Conservation (phyloP, 2,888 invertebrate species). For the Julus scandinavius region DNA sequence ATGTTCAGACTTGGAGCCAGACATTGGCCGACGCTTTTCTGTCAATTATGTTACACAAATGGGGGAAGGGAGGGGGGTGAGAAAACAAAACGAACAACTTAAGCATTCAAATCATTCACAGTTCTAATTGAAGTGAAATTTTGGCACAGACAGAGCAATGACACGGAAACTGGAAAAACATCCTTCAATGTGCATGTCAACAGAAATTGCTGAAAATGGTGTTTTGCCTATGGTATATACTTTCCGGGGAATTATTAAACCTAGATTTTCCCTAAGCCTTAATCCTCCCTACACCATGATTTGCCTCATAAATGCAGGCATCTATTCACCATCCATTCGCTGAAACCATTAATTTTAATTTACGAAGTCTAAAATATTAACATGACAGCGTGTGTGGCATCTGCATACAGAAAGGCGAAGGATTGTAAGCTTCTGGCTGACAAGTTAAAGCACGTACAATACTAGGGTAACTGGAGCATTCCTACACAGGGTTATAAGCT, state of each 20-base stretch:
- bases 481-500: not conserved
- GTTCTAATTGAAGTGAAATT: not conserved
- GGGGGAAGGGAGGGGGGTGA: not conserved
- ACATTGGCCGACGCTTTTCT: not conserved
- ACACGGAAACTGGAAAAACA: not conserved
- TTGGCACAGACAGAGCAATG: not conserved
- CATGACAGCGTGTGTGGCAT: conserved; percentile 39
- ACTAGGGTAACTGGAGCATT: not conserved
- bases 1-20: not conserved
- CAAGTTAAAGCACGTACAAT: not conserved
- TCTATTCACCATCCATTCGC: not conserved
- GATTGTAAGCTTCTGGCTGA: not conserved
- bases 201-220: not conserved
- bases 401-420: not conserved
- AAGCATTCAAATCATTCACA: conserved; percentile 11
- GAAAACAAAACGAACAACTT: not conserved
- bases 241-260: conserved; percentile 32
- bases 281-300: not conserved
- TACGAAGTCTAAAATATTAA: conserved; percentile 15
- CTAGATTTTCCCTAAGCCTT: not conserved
- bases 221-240: not conserved
- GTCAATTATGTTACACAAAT: not conserved
- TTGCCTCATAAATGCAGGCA: not conserved
- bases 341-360: conserved; percentile 35
- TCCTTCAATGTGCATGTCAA: not conserved